Evolutionary conservation across 2,113 vertebrate species (phyloP).

Genomic region (Microtus richardsoni): DNA sequence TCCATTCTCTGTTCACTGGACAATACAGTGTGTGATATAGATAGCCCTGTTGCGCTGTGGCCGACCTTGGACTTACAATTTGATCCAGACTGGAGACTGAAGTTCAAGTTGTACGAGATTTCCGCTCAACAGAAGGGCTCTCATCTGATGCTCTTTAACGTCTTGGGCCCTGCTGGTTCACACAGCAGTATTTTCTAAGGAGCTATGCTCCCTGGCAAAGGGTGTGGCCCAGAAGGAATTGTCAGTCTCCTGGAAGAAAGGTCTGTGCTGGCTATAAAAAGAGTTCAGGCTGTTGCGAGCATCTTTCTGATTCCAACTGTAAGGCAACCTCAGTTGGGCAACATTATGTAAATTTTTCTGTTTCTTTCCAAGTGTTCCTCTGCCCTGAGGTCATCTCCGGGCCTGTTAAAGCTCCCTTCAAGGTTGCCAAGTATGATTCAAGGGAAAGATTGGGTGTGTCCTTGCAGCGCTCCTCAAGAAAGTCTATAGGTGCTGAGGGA

Average conservation of each 20-base stretch:
- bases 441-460: neutral
- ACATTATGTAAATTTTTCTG: neutral
- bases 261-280: neutral
- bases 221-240: neutral
- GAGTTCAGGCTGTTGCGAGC: neutral
- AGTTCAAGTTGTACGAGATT: neutral
- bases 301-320: conserved; percentile 14
- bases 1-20: neutral
- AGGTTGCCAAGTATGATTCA: conserved; percentile 34
- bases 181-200: neutral
- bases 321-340: neutral
- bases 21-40: neutral
- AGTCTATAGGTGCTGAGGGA: neutral
- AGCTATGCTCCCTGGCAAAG: neutral
- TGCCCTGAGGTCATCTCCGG: conserved; percentile 6
- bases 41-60: neutral
- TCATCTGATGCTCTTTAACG: neutral
- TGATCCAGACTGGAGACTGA: neutral
- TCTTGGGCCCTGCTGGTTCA: neutral
- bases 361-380: conserved; percentile 51
- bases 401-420: conserved; percentile 23
- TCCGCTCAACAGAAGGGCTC: neutral
- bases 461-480: neutral
- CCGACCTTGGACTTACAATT: neutral
- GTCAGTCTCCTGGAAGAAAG: neutral